A percentile compares a stretch with the other conserved stretches of the same genome.
Evolutionary conservation across 2,888 invertebrate genomes (phyloP).

Genomic region (Brassicogethes aeneus): DNA sequence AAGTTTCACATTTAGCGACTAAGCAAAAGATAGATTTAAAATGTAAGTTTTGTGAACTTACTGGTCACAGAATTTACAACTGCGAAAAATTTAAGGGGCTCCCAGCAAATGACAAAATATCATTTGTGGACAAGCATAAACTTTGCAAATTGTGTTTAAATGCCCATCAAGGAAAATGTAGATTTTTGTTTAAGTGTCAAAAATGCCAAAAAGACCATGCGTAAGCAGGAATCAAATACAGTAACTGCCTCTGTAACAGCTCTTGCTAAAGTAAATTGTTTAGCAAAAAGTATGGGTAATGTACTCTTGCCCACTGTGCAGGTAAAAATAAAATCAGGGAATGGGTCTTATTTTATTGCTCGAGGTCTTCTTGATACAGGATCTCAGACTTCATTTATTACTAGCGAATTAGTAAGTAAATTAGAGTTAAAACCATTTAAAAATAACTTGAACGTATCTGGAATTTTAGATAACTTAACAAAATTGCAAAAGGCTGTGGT

Average conservation of each 20-base stretch:
- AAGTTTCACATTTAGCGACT: too few species aligned
- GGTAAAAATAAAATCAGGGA: not conserved
- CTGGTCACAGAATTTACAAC: slow-evolving; percentile 9
- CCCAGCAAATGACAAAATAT: slow-evolving; percentile 1
- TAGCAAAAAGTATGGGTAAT: too few species aligned
- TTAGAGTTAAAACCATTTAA: not conserved
- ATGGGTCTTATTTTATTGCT: not conserved
- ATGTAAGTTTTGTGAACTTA: slow-evolving; percentile 1
- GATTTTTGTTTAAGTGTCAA: not conserved
- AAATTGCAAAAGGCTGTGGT: not conserved
- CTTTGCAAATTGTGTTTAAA: slow-evolving; percentile 5
- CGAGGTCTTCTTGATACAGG: slow-evolving; percentile 4
- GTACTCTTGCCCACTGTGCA: not conserved
- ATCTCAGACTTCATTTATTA: slow-evolving; percentile 6
- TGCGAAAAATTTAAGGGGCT: slow-evolving; percentile 6
- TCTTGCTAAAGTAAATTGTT: too few species aligned
- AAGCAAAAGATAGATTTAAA: too few species aligned
- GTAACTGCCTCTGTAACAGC: too few species aligned
- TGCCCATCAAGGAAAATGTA: slow-evolving; percentile 4
- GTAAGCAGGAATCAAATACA: too few species aligned
- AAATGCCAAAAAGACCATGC: not conserved
- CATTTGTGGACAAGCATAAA: slow-evolving; percentile 4
- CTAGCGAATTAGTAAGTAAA: slow-evolving; percentile 2
- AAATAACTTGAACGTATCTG: not conserved
- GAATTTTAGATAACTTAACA: not conserved